phyloP scores from a whole-genome alignment of 1,140 invertebrate species.

The Leptestheria dahalacensis region DNA sequence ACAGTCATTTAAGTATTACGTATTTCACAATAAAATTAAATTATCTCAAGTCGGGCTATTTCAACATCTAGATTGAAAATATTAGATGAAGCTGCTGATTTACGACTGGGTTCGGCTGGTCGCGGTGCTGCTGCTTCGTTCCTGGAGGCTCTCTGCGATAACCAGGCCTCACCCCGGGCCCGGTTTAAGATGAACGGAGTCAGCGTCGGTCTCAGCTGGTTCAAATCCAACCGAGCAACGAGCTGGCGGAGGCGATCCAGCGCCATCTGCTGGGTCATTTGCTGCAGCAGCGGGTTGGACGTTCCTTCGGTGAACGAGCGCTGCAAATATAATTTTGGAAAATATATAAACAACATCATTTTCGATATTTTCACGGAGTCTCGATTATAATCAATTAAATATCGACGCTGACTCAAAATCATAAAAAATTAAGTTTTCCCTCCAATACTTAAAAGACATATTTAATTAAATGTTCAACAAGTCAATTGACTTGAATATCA shows the following conservation, averaged over 20 bases:
- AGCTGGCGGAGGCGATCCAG: neutral
- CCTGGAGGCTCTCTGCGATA: neutral
- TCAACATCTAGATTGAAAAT: too few species aligned
- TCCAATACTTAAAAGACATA: neutral
- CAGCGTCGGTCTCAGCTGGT: slow-evolving; percentile 2
- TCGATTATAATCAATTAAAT: too few species aligned
- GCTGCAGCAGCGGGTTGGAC: neutral
- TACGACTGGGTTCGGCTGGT: neutral
- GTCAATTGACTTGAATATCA: too few species aligned
- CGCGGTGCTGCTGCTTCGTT: neutral
- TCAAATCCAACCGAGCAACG: neutral
- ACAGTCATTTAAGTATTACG: too few species aligned
- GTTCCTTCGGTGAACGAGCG: neutral
- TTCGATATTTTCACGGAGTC: too few species aligned
- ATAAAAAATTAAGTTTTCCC: neutral
- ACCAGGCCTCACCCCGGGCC: neutral
- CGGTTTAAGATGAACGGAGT: neutral
- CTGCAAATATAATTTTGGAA: neutral
- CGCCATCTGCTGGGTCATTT: neutral
- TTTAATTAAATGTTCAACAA: too few species aligned
- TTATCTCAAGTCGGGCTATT: too few species aligned
- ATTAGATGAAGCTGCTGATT: neutral
- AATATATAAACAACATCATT: too few species aligned
- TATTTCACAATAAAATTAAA: too few species aligned
- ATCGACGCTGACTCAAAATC: neutral